phyloP scores from a whole-genome alignment of 2,797 vertebrate species.

The Pipistrellus kuhlii region DNA sequence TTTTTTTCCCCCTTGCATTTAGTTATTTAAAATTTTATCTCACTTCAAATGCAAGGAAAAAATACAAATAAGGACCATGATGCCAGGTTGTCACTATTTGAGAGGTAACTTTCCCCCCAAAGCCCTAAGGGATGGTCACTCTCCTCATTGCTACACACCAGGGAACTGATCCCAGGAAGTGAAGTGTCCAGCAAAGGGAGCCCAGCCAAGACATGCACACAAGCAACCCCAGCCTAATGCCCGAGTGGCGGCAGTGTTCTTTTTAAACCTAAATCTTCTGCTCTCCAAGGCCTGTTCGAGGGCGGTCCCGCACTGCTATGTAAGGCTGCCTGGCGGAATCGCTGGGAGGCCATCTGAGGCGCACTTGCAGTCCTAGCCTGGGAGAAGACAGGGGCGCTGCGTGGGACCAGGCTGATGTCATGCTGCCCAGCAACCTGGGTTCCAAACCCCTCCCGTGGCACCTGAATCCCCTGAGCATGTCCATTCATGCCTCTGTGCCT shows the following conservation, averaged over 20 bases:
- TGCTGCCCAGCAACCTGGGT: too few species aligned
- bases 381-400: rapidly evolving
- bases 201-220: not conserved
- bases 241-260: rapidly evolving
- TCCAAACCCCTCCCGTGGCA: not conserved
- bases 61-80: not conserved
- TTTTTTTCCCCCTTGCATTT: not conserved
- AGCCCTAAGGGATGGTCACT: rapidly evolving
- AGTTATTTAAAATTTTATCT: not conserved
- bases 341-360: rapidly evolving
- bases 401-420: not conserved
- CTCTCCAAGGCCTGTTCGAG: rapidly evolving
- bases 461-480: not conserved
- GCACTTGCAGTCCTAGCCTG: rapidly evolving
- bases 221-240: not conserved
- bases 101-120: not conserved
- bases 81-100: rapidly evolving
- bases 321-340: rapidly evolving
- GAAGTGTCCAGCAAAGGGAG: not conserved
- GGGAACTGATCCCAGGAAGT: not conserved
- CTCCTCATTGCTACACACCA: not conserved
- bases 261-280: not conserved
- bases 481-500: not conserved
- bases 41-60: not conserved
- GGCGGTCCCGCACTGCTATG: rapidly evolving